Evolutionary conservation across 2,888 invertebrate species (phyloP).

Genomic region (Sarcophaga carnaria): DNA sequence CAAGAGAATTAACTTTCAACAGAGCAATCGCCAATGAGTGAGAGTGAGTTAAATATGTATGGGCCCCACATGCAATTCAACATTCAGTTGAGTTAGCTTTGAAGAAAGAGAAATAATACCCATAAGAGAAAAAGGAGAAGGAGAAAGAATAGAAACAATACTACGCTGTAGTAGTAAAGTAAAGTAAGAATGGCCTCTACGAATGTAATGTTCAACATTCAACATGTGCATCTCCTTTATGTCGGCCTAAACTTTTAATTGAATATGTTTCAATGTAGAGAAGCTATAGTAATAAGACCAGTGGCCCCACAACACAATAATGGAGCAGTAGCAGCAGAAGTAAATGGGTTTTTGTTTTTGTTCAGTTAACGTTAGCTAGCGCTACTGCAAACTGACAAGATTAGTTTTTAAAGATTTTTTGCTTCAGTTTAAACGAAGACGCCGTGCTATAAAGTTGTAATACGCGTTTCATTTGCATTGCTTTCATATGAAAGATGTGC

Average conservation of each 20-base stretch:
- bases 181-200: slow-evolving; percentile 29
- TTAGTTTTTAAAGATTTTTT: slow-evolving; percentile 40
- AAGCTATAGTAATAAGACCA: slow-evolving; percentile 40
- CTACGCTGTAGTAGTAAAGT: neutral
- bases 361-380: neutral
- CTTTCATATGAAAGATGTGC: neutral
- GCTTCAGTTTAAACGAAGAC: slow-evolving; percentile 56
- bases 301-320: slow-evolving; percentile 5
- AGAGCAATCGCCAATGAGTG: neutral
- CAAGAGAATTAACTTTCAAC: neutral
- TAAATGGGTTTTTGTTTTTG: too few species aligned
- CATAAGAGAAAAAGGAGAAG: neutral
- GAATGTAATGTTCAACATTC: slow-evolving; percentile 47
- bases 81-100: neutral
- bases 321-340: neutral
- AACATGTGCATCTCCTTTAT: slow-evolving; percentile 3
- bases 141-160: neutral
- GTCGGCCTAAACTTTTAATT: neutral
- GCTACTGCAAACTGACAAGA: slow-evolving; percentile 37
- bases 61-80: slow-evolving; percentile 11
- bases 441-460: slow-evolving; percentile 60
- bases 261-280: slow-evolving; percentile 50
- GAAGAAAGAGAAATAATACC: too few species aligned
- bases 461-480: neutral
- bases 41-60: slow-evolving; percentile 14